These are phyloP conservation scores for Zaprionus lineosus DNA, from an alignment of 2,888 invertebrate species.

Conservation along the genomic window DNA sequence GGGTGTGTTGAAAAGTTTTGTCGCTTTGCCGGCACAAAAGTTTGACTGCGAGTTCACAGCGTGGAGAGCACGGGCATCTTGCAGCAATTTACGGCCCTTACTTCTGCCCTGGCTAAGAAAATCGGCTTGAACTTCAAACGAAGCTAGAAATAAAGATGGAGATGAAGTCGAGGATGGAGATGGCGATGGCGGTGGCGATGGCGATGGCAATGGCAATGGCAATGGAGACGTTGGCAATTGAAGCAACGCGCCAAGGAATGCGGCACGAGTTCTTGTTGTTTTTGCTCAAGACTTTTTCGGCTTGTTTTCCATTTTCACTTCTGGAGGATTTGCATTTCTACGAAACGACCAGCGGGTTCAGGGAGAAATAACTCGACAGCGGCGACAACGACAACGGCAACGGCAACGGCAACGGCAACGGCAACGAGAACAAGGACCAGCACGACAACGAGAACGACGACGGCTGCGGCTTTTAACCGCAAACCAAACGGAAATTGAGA, in stretches of 20 bases:
- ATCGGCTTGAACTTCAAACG: conserved; percentile 40
- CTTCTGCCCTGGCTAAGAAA: conserved; percentile 27
- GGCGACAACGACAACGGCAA: neutral
- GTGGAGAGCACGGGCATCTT: conserved; percentile 55
- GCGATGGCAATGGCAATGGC: neutral
- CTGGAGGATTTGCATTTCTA: conserved; percentile 64
- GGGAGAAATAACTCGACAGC: neutral
- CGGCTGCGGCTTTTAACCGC: conserved; percentile 75
- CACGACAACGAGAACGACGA: conserved; percentile 21
- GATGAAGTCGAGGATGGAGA: conserved; percentile 11
- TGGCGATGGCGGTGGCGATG: conserved; percentile 7
- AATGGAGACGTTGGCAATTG: conserved; percentile 50
- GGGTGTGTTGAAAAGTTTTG: conserved; percentile 64
- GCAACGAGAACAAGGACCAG: no score
- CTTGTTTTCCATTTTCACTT: conserved; percentile 69
- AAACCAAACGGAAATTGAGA: conserved; percentile 79
- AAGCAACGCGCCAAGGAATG: conserved; percentile 45
- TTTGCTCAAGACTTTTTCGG: conserved; percentile 49
- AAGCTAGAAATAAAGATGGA: conserved; percentile 15
- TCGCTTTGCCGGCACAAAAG: conserved; percentile 56
- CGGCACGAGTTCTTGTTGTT: conserved; percentile 38
- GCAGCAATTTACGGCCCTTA: conserved; percentile 72
- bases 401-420: no score
- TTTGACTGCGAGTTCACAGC: conserved; percentile 46
- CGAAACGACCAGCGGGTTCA: conserved; percentile 7